Evolutionary conservation across 2,113 vertebrate species (phyloP), one percentile per base, ranked within the genome.

Genomic region (Hippocampus guttulatus): DNA sequence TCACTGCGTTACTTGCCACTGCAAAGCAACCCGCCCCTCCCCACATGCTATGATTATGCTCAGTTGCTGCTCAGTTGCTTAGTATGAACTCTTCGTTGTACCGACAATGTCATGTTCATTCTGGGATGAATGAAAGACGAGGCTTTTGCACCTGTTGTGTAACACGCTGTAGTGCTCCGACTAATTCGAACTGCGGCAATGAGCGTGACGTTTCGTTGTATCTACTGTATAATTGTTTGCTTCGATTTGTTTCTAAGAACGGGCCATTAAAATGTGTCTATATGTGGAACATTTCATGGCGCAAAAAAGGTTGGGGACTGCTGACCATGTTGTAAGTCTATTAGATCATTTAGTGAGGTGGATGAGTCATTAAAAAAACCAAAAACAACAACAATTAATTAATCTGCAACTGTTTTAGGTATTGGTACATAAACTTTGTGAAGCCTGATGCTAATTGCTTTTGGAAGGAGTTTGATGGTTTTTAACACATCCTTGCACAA

Each of bases 401-500:
- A 78, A 84, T 76, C 81, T 78, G 52, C 30, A 15, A 69, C 47
- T 73, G 73, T 75, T 78, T 76, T 75, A 77, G 73, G 75, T 82
- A 67, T 71, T 60, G 51, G 70, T 70, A 72, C 61, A 71, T 76
- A 78, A 81, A 86, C 75, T 73, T 74, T 75, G 63, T 71, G 62
- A 68, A 49, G 70, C 74, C 73, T 77, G 73, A 84, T 78, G 69
- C 70, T 75, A 84, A 82, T 84, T 84, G 73, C 75, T 82, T 86
- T 70, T 71, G 79, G 80, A 82, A 84, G 67, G 67, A 78, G 81
- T 72, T 75, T 78, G 70, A 58, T 62, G 69, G 75, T 82, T 76
- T 78, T 82, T 77, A 81, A 85, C 76, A 82, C 64, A 67, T 74
- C 52, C 27, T 51, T 55, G 38, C 23, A 62, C 65, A 67, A 84